phyloP scores from a whole-genome alignment of 30 jellyfish, hydroid and myxozoan genomes.

The Haliclystus octoradiatus region DNA sequence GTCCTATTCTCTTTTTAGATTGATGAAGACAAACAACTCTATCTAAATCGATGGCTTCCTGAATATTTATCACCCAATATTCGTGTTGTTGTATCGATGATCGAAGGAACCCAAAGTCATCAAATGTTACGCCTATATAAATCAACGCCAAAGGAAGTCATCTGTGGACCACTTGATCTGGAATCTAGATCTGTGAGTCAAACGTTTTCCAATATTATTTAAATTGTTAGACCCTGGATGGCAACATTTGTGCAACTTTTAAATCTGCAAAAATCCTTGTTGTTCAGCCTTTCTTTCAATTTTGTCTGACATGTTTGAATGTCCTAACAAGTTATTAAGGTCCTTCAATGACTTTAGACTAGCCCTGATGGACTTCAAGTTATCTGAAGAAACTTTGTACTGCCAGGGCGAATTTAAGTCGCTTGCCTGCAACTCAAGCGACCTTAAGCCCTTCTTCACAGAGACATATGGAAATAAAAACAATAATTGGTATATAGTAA shows the following conservation, averaged over 20 bases:
- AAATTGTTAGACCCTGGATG: too few relatives aligned
- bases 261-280: too few relatives aligned
- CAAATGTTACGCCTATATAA: constrained; percentile 73
- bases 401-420: too few relatives aligned
- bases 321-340: not conserved
- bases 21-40: constrained; percentile 95
- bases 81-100: constrained; percentile 84
- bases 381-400: too few relatives aligned
- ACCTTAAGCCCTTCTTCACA: too few relatives aligned
- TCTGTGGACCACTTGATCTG: constrained; percentile 86
- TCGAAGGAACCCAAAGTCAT: constrained; percentile 96
- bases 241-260: too few relatives aligned
- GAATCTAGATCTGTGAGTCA: constrained; percentile 63
- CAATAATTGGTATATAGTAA: too few relatives aligned
- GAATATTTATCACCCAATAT: constrained; percentile 72
- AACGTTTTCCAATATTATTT: too few relatives aligned
- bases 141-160: constrained; percentile 77
- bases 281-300: too few relatives aligned
- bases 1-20: constrained; percentile 28
- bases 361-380: not conserved
- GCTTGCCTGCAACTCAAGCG: too few relatives aligned
- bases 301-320: too few relatives aligned
- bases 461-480: too few relatives aligned
- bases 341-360: not conserved
- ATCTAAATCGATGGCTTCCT: constrained; percentile 90